Conservation (phyloP, 2,113 vertebrate species). For the Oriolus oriolus region DNA sequence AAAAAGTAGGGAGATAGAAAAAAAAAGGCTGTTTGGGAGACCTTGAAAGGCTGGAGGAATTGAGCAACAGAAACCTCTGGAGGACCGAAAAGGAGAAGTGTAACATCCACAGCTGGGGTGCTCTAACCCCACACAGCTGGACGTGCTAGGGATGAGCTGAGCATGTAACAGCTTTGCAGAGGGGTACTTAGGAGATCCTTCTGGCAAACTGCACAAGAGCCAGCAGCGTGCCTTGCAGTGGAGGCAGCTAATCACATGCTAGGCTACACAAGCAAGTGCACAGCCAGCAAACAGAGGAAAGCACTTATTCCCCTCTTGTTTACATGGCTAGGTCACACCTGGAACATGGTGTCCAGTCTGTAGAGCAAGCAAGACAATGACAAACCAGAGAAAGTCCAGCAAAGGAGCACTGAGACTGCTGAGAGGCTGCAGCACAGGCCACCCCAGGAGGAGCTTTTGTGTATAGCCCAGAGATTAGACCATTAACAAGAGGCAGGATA, state of each 20-base stretch:
- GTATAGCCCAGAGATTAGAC: not conserved
- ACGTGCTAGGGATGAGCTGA: not conserved
- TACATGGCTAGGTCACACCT: fast-evolving
- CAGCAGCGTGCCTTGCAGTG: fast-evolving
- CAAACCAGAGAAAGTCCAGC: not conserved
- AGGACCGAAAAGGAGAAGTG: not conserved
- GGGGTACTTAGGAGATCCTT: not conserved
- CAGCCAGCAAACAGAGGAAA: not conserved
- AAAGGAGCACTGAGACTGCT: not conserved
- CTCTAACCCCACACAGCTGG: not conserved
- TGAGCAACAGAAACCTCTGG: not conserved
- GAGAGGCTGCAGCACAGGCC: not conserved
- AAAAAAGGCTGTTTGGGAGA: not conserved
- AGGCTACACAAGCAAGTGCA: not conserved
- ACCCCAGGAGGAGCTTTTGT: not conserved
- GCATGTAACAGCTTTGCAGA: not conserved
- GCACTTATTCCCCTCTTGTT: no score
- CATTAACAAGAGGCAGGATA: not conserved
- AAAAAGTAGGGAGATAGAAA: not conserved
- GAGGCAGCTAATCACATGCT: not conserved
- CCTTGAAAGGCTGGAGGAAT: not conserved
- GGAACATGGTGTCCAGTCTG: not conserved
- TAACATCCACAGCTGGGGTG: not conserved
- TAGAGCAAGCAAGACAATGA: not conserved
- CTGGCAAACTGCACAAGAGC: not conserved